Base-by-base conservation (phyloP, 2,797 vertebrate genomes). In the Parotocinclus haroldoi region DNA sequence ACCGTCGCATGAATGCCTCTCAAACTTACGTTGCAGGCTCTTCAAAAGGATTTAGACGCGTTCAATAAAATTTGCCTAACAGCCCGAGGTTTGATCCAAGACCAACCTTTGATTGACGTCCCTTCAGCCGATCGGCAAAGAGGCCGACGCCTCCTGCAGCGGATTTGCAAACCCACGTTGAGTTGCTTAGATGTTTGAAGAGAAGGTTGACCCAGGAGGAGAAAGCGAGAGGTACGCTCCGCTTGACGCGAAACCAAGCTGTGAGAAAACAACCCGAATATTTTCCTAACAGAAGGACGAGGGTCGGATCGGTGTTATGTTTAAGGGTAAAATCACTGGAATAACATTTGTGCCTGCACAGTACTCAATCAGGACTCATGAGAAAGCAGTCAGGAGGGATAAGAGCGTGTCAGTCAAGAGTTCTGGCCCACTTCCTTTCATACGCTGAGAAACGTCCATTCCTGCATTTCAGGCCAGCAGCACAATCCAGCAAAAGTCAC, bases 241-340 rank as follows among this genome's bases (percentile, higher is more conserved):
- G 40, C 40, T 1, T 42, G 58, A 53, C 62, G 72, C 49, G 63
- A 78, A 63, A 50, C 69, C 66, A 60, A 58, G 69, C 61, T 54
- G 64, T 67, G 54, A 64, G 66, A 71, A 79, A 82, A 72, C 71
- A 78, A 76, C 27, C 27, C 27, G 27, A 27, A 27, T 27, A 27
- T 27, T 27, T 27, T 27, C 5, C 2, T 27, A 77, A 78, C 66
- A 63, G 58, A 79, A 62, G 60, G 57, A 57, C 60, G 49, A 63
- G 16, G 7, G 54, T 57, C 64, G 42, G 53, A 58, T 46, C 68
- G 69, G 75, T 64, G 71, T 88, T 89, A 82, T 82, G 71, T 76
- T 86, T 85, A 79, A 82, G 71, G 72, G 76, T 84, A 73, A 81
- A 87, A 74, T 86, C 82, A 75, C 80, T 84, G 78, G 77, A 78